phyloP scores from a whole-genome alignment of 2,113 vertebrate species.

The Falcunculus frontatus region DNA sequence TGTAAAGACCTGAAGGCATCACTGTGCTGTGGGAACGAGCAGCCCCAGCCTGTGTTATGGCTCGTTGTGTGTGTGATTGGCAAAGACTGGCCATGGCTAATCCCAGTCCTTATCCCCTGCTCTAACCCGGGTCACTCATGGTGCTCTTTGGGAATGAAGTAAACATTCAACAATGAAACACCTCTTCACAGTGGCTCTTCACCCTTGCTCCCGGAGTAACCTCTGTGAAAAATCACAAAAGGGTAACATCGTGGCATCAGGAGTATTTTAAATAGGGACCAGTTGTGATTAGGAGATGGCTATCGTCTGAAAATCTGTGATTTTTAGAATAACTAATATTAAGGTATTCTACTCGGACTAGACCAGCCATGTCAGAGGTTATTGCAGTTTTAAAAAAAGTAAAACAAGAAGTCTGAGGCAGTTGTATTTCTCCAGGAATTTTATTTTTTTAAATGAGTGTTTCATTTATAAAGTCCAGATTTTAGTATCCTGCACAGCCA shows the following conservation, averaged over 20 bases:
- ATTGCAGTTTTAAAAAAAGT: neutral
- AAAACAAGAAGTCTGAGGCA: neutral
- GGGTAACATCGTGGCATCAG: neutral
- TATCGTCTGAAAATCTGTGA: neutral
- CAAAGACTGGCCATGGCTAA: neutral
- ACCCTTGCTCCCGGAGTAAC: neutral
- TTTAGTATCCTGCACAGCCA: constrained; percentile 15
- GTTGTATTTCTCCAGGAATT: neutral
- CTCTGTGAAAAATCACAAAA: neutral
- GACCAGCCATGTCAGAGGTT: neutral
- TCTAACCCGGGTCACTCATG: neutral
- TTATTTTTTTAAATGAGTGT: neutral
- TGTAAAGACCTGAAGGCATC: neutral
- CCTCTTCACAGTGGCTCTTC: neutral
- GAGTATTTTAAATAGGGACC: neutral
- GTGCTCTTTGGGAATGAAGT: neutral
- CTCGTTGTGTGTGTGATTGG: rapidly evolving
- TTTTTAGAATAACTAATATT: neutral
- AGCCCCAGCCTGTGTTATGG: neutral
- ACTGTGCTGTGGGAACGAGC: neutral
- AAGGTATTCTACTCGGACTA: neutral
- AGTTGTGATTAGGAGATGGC: neutral
- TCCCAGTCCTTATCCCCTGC: neutral
- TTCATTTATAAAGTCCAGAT: constrained; percentile 31
- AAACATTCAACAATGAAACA: neutral